Evolutionary conservation across 2,888 invertebrate species (phyloP).

Genomic region (Dasysyrphus albostriatus): DNA sequence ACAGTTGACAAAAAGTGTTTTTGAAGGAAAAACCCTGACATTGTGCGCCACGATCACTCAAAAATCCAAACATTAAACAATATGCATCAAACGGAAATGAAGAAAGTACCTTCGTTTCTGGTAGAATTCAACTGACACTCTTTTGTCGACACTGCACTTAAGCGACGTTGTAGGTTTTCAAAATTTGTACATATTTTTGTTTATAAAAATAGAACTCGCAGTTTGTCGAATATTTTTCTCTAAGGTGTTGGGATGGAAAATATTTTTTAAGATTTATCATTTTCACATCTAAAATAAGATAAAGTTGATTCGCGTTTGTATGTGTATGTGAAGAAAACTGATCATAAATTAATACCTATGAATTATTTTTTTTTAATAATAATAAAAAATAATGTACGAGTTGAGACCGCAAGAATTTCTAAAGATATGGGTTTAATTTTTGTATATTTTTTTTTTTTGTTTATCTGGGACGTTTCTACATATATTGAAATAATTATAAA

Average conservation of each 20-base stretch:
- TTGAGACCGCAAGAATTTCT: background rate
- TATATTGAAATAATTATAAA: too few species aligned
- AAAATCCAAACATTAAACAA: background rate
- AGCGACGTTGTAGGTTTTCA: constrained; percentile 60
- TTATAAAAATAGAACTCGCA: constrained; percentile 56
- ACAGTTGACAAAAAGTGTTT: constrained; percentile 2
- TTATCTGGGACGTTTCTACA: too few species aligned
- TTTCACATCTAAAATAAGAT: constrained; percentile 48
- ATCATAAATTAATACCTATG: constrained; percentile 30
- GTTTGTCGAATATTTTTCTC: constrained; percentile 50
- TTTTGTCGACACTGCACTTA: constrained; percentile 26
- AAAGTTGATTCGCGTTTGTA: constrained; percentile 17
- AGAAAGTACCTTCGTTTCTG: background rate
- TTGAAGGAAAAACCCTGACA: constrained; percentile 55
- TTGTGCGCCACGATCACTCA: constrained; percentile 45
- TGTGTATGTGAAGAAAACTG: constrained; percentile 38
- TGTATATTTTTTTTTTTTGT: too few species aligned
- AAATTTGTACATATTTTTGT: background rate
- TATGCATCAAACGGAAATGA: constrained; percentile 19
- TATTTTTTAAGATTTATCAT: constrained; percentile 44
- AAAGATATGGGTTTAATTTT: background rate
- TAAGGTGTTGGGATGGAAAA: constrained; percentile 40
- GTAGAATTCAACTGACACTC: background rate
- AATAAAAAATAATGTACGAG: background rate
- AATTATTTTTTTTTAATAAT: background rate